Evolutionary conservation across 2,113 vertebrate genomes (phyloP).

Genomic region (Orcinus orca): DNA sequence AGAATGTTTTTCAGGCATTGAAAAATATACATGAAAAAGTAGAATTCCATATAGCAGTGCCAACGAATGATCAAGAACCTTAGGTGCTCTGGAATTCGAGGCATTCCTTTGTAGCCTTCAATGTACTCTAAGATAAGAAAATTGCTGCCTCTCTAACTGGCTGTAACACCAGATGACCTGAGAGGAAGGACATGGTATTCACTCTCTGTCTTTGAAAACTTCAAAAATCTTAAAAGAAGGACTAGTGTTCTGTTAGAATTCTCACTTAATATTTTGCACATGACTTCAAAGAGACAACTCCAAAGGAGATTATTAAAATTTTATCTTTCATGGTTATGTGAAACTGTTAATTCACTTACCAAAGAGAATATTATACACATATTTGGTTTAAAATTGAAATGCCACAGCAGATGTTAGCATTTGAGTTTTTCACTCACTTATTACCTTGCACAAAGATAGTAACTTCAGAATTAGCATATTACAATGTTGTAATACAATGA

Average conservation of each 20-base stretch:
- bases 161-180: not conserved
- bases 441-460: conserved; percentile 44
- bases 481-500: conserved; percentile 33
- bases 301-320: conserved; percentile 64
- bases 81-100: not conserved
- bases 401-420: conserved; percentile 43
- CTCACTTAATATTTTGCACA: conserved; percentile 44
- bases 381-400: conserved; percentile 63
- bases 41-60: not conserved
- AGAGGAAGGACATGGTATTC: not conserved
- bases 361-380: conserved; percentile 53
- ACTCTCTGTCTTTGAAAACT: not conserved
- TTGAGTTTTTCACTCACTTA: conserved; percentile 43
- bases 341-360: conserved; percentile 67
- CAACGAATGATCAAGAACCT: not conserved
- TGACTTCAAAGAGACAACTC: conserved; percentile 55
- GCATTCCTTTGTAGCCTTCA: not conserved
- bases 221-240: not conserved
- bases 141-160: not conserved
- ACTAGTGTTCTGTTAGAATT: not conserved
- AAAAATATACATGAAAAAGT: not conserved
- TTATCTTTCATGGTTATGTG: conserved; percentile 52
- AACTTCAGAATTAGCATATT: conserved; percentile 52
- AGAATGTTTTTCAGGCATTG: not conserved
- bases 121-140: not conserved